Evolutionary conservation across 2,113 vertebrate genomes (phyloP).

Genomic region (Percopsis transmontana): DNA sequence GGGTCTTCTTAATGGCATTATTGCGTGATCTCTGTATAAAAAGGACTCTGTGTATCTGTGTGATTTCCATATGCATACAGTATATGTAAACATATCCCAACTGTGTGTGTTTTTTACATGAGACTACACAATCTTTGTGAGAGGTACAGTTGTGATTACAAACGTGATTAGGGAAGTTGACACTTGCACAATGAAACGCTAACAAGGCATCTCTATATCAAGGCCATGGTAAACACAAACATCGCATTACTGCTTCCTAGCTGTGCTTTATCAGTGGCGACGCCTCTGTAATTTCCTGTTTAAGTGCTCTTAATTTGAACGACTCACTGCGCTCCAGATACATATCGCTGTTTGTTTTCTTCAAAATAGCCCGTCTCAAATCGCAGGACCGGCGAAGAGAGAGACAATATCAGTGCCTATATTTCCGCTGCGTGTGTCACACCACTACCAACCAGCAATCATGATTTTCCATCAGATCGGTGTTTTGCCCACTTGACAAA

Average conservation of each 20-base stretch:
- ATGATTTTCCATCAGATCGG: neutral
- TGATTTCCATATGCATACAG: too few species aligned
- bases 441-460: neutral
- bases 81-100: too few species aligned
- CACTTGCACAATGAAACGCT: neutral
- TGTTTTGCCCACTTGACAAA: neutral
- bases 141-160: constrained; percentile 4
- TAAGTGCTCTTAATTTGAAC: constrained; percentile 13
- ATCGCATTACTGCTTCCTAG: constrained; percentile 9
- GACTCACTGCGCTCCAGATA: constrained; percentile 5
- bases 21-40: too few species aligned
- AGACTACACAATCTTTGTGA: neutral
- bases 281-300: constrained; percentile 1
- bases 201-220: constrained; percentile 5
- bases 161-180: constrained; percentile 2
- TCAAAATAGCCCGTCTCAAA: constrained; percentile 15
- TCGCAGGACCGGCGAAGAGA: constrained; percentile 12
- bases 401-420: constrained; percentile 16
- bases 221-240: constrained; percentile 16
- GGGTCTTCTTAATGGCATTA: too few species aligned
- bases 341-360: constrained; percentile 7
- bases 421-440: constrained; percentile 5
- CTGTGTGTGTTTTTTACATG: too few species aligned
- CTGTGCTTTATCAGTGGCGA: constrained; percentile 4
- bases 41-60: too few species aligned